A percentile compares a stretch with the other conserved stretches of the same genome.
phyloP scores from a whole-genome alignment of 2,797 vertebrate species.

The Poeciliopsis infans region DNA sequence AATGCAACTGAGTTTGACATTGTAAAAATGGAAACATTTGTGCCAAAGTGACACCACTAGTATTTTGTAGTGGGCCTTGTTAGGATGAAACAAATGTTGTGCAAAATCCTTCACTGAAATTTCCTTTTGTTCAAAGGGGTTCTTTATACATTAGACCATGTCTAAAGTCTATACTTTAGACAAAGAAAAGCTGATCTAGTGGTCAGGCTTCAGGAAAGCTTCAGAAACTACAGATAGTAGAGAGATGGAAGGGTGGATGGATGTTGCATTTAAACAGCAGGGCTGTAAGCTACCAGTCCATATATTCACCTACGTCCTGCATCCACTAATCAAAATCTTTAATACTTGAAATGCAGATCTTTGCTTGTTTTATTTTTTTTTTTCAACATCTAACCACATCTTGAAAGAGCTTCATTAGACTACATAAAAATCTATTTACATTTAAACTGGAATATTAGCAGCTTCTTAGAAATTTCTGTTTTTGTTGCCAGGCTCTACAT shows the following conservation, averaged over 20 bases:
- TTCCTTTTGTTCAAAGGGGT: neutral
- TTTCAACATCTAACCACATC: neutral
- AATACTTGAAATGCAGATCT: neutral
- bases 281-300: neutral
- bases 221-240: neutral
- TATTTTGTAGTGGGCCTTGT: conserved; percentile 8
- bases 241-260: neutral
- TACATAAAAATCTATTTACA: neutral
- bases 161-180: neutral
- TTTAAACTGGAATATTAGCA: conserved; percentile 15
- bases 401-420: neutral
- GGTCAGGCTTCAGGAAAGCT: neutral
- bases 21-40: conserved; percentile 45
- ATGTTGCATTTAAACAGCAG: neutral
- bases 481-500: conserved; percentile 18
- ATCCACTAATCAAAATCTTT: neutral
- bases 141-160: neutral
- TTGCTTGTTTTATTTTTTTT: neutral
- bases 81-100: neutral
- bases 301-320: neutral
- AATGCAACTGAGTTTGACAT: conserved; percentile 12
- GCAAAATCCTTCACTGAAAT: neutral
- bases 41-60: conserved; percentile 15
- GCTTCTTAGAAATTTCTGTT: conserved; percentile 4
- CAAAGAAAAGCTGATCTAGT: neutral